Evolutionary conservation across 2,113 vertebrate species (phyloP).

Genomic region (Typhlomys cinereus): DNA sequence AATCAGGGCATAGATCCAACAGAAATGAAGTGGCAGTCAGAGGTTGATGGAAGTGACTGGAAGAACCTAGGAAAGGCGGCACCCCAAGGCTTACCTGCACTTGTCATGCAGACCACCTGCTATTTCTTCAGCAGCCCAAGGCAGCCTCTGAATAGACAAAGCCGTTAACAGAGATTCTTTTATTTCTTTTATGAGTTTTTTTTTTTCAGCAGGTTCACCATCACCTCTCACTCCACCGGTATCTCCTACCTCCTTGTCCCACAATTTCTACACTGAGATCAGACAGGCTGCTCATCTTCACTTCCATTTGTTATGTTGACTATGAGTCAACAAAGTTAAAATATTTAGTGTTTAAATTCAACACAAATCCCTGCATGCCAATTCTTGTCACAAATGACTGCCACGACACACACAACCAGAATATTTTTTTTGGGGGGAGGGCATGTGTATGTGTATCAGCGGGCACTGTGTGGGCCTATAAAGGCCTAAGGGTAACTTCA

Average conservation of each 20-base stretch:
- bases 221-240: not conserved
- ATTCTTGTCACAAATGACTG: not conserved
- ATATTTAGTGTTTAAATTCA: constrained; percentile 19
- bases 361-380: not conserved
- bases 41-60: constrained; percentile 60
- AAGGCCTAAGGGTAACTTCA: too few species aligned
- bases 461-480: too few species aligned
- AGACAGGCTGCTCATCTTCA: not conserved
- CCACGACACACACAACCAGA: not conserved
- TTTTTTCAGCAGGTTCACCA: not conserved
- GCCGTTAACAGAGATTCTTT: not conserved
- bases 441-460: too few species aligned
- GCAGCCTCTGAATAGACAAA: constrained; percentile 11
- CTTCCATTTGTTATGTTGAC: not conserved
- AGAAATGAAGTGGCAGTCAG: constrained; percentile 64
- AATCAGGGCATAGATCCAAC: constrained; percentile 70
- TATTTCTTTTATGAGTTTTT: accelerated
- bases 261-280: constrained; percentile 13
- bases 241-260: not conserved
- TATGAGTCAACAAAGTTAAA: not conserved
- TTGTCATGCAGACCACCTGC: constrained; percentile 49
- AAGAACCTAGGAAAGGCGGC: constrained; percentile 19
- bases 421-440: not conserved
- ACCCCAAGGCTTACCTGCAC: constrained; percentile 17
- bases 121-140: constrained; percentile 36